phyloP scores from a whole-genome alignment of 1,140 invertebrate species.

The Thaumatotibia leucotreta region DNA sequence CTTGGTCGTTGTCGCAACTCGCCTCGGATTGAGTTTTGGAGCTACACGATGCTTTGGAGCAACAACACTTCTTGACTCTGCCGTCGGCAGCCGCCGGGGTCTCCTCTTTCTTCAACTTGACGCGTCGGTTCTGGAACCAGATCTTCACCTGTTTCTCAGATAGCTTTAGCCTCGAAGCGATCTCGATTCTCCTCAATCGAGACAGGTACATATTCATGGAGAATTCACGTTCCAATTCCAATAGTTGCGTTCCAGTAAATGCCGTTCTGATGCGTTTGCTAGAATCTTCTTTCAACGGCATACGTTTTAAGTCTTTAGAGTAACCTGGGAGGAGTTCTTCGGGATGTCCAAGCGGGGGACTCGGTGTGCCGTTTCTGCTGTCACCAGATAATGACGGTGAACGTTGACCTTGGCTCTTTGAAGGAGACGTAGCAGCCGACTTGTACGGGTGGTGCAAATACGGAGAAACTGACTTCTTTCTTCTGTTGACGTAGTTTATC shows the following conservation, averaged over 20 bases:
- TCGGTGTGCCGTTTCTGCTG: slow-evolving; percentile 77
- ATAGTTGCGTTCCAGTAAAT: slow-evolving; percentile 93
- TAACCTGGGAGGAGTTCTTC: slow-evolving; percentile 71
- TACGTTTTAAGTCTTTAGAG: slow-evolving; percentile 56
- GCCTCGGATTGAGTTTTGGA: slow-evolving; percentile 35
- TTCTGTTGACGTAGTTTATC: slow-evolving; percentile 47
- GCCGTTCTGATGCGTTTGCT: slow-evolving; percentile 92
- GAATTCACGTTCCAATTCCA: slow-evolving; percentile 95
- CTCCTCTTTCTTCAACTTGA: slow-evolving; percentile 92
- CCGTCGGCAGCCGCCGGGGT: slow-evolving; percentile 42
- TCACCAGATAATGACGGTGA: slow-evolving; percentile 62
- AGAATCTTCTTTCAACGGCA: slow-evolving; percentile 76
- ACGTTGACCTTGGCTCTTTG: slow-evolving; percentile 60
- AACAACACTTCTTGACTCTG: slow-evolving; percentile 58
- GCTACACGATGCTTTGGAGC: slow-evolving; percentile 41
- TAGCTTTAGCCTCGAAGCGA: slow-evolving; percentile 90
- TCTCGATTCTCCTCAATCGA: slow-evolving; percentile 91
- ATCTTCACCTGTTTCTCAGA: slow-evolving; percentile 98
- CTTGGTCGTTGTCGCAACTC: slow-evolving; percentile 57
- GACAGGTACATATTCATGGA: slow-evolving; percentile 94
- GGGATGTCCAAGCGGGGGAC: slow-evolving; percentile 75
- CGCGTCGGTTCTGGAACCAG: slow-evolving; percentile 95
- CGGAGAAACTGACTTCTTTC: slow-evolving; percentile 65
- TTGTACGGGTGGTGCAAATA: slow-evolving; percentile 68
- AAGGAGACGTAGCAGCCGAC: slow-evolving; percentile 61